Evolutionary conservation across 2,797 vertebrate genomes (phyloP), one percentile per base, ranked within the genome.

Genomic region (Otolemur crassicaudatus): DNA sequence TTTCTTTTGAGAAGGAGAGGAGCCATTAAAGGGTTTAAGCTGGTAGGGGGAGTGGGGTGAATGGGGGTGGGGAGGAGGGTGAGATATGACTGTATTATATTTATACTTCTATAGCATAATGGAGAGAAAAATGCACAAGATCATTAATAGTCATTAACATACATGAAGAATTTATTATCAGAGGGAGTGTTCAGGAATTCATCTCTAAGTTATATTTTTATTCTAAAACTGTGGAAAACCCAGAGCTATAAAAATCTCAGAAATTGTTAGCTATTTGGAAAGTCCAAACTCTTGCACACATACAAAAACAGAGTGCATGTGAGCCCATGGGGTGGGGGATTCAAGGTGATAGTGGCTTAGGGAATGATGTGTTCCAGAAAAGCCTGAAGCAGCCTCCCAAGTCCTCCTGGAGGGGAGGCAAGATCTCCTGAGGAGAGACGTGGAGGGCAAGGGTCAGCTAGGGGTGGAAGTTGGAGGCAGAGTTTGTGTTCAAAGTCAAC

Each of bases 191-290:
- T 84, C 23, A 56, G 23, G 12, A 86, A 86, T 80, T 63, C 60
- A 86, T 46, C 85, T 94, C 70, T 83, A 73, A 81, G 84, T 87
- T 23, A 70, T 14, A 49, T 43, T 63, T 31, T 60, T 87, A 14
- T 37, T 86, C 65, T 94, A 46, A 87, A 87, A 91, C 23, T 40
- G 4, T 65, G 72, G 77, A 70, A 70, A 85, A 58, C 53, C 19
- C 20, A 37, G 37, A 75, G 43, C 31, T 49, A 84, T 79, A 56
- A 90, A 69, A 69, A 69, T 83, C 67, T 58, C 46, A 83, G 58
- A 92, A 79, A 87, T 61, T 87, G 34, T 40, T 40, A 69, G 84
- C 81, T 73, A 9, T 29, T 79, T 61, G 40, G 60, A 27, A 92
- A 79, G 58, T 70, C 40, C 75, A 58, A 91, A 73, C 65, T 37